A percentile compares a stretch with the other conserved stretches of the same genome.
These are phyloP conservation scores for Leptocoma aspasia DNA, from an alignment of 2,113 vertebrate species.

Conservation along the genomic window DNA sequence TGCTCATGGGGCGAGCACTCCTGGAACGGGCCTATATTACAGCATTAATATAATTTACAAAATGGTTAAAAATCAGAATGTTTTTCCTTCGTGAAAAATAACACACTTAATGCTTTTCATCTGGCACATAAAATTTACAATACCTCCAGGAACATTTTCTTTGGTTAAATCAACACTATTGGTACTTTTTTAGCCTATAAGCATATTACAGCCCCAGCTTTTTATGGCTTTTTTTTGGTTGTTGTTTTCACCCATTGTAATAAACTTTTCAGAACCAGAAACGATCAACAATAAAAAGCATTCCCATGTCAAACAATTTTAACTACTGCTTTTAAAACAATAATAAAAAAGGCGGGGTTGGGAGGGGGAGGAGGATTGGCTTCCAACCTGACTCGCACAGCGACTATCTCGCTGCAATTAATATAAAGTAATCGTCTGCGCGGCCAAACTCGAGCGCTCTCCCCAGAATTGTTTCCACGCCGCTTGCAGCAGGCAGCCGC, in stretches of 20 bases:
- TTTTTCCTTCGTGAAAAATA: constrained; percentile 72
- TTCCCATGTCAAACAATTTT: constrained; percentile 54
- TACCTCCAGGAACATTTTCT: constrained; percentile 76
- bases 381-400: neutral
- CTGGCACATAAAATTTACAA: constrained; percentile 80
- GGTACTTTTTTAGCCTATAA: constrained; percentile 71
- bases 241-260: constrained; percentile 75
- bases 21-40: constrained; percentile 23
- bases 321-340: constrained; percentile 62
- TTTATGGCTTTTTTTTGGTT: constrained; percentile 67
- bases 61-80: constrained; percentile 68
- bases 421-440: constrained; percentile 49
- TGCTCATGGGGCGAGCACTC: neutral
- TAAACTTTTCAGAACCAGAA: constrained; percentile 73
- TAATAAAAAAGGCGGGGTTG: neutral
- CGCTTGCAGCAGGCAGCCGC: constrained; percentile 72
- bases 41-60: constrained; percentile 72
- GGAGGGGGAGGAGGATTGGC: neutral
- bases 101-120: constrained; percentile 77
- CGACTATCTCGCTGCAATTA: constrained; percentile 66
- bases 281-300: constrained; percentile 71
- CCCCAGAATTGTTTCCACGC: constrained; percentile 63
- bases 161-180: constrained; percentile 72
- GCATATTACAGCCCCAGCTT: constrained; percentile 59
- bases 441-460: constrained; percentile 37